phyloP scores from a whole-genome alignment of 1,140 invertebrate genomes.

The Prorops nasuta region DNA sequence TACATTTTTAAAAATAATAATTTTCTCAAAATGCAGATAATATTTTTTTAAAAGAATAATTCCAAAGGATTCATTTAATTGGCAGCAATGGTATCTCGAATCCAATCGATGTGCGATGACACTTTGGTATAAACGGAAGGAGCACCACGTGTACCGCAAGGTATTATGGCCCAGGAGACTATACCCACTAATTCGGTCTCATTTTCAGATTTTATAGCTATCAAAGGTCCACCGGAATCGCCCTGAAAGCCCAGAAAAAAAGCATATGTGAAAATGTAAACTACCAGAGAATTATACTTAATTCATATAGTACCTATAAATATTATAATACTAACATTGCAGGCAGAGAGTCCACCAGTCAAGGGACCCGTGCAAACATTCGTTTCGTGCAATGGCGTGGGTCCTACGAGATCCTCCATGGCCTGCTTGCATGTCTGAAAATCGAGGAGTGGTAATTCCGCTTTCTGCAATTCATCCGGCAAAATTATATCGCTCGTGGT shows the following conservation, averaged over 20 bases:
- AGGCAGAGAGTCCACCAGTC: constrained; percentile 51
- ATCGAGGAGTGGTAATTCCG: constrained; percentile 50
- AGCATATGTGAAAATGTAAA: too few species aligned
- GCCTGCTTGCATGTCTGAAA: constrained; percentile 41
- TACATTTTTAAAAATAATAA: too few species aligned
- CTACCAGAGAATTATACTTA: too few species aligned
- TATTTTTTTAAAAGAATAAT: too few species aligned
- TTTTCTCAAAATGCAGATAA: too few species aligned
- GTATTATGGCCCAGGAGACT: constrained; percentile 74
- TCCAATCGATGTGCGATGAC: constrained; percentile 58
- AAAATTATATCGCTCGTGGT: constrained; percentile 37
- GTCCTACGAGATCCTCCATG: constrained; percentile 30
- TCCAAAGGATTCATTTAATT: too few species aligned
- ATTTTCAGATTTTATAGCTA: constrained; percentile 10
- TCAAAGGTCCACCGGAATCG: neutral
- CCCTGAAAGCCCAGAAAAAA: neutral
- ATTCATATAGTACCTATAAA: too few species aligned
- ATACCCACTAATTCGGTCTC: constrained; percentile 59
- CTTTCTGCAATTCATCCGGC: constrained; percentile 49
- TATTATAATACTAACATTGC: constrained; percentile 40
- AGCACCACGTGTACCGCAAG: constrained; percentile 63
- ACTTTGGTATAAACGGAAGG: constrained; percentile 74
- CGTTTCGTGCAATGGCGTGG: constrained; percentile 47
- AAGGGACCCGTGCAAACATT: constrained; percentile 58
- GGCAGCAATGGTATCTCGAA: too few species aligned